phyloP scores from a whole-genome alignment of 2,888 invertebrate genomes.

The Aleiodes testaceus region DNA sequence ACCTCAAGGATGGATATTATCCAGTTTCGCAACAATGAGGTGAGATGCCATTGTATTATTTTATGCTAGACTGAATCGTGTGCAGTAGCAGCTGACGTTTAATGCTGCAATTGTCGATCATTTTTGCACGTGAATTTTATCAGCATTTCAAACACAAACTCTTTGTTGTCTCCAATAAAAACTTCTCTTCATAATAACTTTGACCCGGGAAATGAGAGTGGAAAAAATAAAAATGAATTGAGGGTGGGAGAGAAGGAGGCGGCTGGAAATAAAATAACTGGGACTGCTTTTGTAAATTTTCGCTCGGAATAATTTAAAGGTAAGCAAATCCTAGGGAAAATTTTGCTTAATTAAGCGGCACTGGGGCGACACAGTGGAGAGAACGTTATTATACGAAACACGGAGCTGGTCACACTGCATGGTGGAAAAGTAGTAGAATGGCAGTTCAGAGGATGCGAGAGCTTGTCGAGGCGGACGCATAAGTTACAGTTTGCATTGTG shows the following conservation, averaged over 20 bases:
- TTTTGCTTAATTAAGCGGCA: slow-evolving; percentile 55
- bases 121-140: no score
- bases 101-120: not conserved
- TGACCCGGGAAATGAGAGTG: no score
- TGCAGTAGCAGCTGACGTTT: slow-evolving; percentile 42
- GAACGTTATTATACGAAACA: slow-evolving; percentile 34
- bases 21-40: slow-evolving; percentile 12
- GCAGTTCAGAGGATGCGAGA: slow-evolving; percentile 1
- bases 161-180: no score
- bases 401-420: slow-evolving; percentile 14
- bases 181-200: no score
- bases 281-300: slow-evolving; percentile 13
- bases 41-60: slow-evolving; percentile 12
- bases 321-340: slow-evolving; percentile 45
- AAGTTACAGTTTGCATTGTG: slow-evolving; percentile 64
- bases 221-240: slow-evolving; percentile 1
- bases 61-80: slow-evolving; percentile 39
- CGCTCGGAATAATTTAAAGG: not conserved
- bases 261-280: not conserved
- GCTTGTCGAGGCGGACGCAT: slow-evolving; percentile 49
- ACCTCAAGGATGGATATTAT: slow-evolving; percentile 29
- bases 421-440: slow-evolving; percentile 7
- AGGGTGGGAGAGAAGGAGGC: not conserved
- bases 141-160: no score
- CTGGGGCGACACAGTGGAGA: slow-evolving; percentile 32